These are phyloP conservation scores for Adelges cooleyi DNA, from an alignment of 1,140 invertebrate genomes.

Conservation along the genomic window DNA sequence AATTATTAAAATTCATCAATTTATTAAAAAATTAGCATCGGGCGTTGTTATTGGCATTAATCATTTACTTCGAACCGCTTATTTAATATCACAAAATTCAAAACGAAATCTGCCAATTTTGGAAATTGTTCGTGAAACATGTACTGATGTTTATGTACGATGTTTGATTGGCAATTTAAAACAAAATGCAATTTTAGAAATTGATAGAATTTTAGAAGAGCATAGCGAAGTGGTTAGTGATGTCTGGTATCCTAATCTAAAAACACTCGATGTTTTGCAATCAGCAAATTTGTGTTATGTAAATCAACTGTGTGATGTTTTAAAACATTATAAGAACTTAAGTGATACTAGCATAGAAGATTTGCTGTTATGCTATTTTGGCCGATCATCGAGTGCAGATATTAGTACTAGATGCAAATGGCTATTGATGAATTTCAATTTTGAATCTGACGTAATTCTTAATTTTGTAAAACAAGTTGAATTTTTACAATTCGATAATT, in stretches of 20 bases:
- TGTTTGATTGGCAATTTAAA: constrained; percentile 33
- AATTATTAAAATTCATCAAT: constrained; percentile 45
- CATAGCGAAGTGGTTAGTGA: not conserved
- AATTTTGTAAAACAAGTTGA: not conserved
- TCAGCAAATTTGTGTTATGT: constrained; percentile 3
- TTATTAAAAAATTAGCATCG: constrained; percentile 39
- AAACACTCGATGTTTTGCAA: constrained; percentile 13
- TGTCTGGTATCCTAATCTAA: not conserved
- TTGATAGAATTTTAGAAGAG: not conserved
- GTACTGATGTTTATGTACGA: constrained; percentile 58
- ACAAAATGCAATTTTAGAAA: constrained; percentile 12
- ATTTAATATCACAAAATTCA: constrained; percentile 51
- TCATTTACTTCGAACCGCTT: constrained; percentile 51
- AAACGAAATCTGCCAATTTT: constrained; percentile 45
- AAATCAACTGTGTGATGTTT: not conserved
- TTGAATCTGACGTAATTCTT: not conserved
- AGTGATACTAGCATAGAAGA: not conserved
- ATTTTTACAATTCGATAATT: not conserved
- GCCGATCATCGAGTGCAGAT: constrained; percentile 4
- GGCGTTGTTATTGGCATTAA: constrained; percentile 43
- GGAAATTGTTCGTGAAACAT: constrained; percentile 46
- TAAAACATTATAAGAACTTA: not conserved
- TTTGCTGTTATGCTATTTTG: constrained; percentile 21
- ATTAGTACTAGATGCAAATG: not conserved
- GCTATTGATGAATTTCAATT: not conserved